Conservation (phyloP, 2,113 vertebrate species). For the Ceratotherium simum region DNA sequence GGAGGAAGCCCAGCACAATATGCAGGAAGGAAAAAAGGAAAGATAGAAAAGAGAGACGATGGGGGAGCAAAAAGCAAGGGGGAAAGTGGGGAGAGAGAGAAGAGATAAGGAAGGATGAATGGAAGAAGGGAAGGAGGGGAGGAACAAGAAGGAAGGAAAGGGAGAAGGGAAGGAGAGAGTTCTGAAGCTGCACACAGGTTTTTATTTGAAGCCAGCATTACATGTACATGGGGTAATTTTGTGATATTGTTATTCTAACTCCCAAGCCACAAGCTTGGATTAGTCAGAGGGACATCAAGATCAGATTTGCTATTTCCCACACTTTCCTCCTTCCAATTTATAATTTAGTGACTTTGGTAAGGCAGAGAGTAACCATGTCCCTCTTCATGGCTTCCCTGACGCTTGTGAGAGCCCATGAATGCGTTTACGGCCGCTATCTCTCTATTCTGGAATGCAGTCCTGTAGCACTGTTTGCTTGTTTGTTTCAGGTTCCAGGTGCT, state of each 20-base stretch:
- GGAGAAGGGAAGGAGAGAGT: neutral
- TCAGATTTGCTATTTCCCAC: neutral
- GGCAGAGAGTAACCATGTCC: neutral
- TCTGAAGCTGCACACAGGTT: neutral
- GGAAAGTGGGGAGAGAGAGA: neutral
- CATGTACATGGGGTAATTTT: neutral
- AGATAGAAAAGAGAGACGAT: neutral
- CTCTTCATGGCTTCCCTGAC: neutral
- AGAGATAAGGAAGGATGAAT: neutral
- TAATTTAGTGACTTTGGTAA: constrained; percentile 4
- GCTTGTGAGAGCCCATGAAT: neutral
- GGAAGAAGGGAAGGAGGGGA: neutral
- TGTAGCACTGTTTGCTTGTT: neutral
- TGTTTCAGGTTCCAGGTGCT: neutral
- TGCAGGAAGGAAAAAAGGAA: neutral
- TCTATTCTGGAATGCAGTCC: neutral
- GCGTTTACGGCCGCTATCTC: neutral
- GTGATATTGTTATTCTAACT: neutral
- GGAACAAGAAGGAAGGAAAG: neutral
- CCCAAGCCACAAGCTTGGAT: neutral
- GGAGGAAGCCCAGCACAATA: neutral
- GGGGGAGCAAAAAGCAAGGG: neutral
- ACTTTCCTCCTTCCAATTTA: neutral
- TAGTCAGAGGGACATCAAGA: neutral
- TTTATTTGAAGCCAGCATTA: neutral